These are phyloP conservation scores for Omphaloscelis lunosa DNA, from an alignment of 2,888 invertebrate species.

Conservation along the genomic window DNA sequence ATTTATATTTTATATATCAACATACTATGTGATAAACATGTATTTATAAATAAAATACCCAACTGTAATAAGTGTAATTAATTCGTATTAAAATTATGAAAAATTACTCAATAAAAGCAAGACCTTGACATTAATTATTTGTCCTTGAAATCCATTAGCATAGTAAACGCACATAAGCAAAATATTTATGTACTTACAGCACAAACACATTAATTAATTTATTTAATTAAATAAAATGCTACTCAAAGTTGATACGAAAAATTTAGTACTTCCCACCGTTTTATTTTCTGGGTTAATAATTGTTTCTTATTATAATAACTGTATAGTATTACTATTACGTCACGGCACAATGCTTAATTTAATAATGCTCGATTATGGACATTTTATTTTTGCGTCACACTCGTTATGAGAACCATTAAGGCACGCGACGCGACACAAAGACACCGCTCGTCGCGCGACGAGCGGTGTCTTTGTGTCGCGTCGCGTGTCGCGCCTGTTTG, in stretches of 20 bases:
- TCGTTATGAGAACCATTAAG: constrained; percentile 17
- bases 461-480: too few relatives aligned
- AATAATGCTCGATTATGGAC: constrained; percentile 30
- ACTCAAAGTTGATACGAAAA: constrained; percentile 23
- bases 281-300: constrained; percentile 50
- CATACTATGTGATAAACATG: not conserved
- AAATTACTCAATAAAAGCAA: not conserved
- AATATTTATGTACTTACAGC: not conserved
- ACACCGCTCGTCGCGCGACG: too few relatives aligned
- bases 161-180: not conserved
- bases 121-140: constrained; percentile 19
- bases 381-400: constrained; percentile 30
- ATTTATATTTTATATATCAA: not conserved
- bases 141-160: constrained; percentile 23
- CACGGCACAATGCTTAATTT: constrained; percentile 8
- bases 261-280: constrained; percentile 43
- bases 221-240: constrained; percentile 4
- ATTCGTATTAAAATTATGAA: not conserved
- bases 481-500: too few relatives aligned
- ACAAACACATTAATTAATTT: constrained; percentile 1
- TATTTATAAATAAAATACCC: not conserved
- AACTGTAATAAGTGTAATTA: not conserved
- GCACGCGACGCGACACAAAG: too few relatives aligned
- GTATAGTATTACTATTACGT: constrained; percentile 46
- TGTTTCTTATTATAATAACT: constrained; percentile 46